Conservation (phyloP, 2,888 invertebrate genomes). For the Cyrtodaria siliqua region DNA sequence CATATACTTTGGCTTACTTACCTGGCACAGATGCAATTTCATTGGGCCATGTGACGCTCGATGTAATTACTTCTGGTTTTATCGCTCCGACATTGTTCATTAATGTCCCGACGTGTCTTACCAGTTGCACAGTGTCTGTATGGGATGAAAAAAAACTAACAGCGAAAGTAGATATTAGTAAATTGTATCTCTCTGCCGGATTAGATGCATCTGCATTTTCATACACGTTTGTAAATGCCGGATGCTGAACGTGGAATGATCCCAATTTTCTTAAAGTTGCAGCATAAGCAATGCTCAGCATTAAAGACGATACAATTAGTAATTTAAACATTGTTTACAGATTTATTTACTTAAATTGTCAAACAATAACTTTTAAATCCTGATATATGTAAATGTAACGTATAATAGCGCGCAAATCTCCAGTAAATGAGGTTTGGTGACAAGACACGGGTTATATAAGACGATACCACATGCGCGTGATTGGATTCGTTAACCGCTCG, state of each 20-base stretch:
- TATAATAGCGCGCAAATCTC: no score
- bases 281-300: neutral
- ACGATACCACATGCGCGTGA: no score
- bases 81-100: slow-evolving; percentile 38
- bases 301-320: no score
- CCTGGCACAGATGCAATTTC: slow-evolving; percentile 65
- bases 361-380: no score
- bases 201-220: slow-evolving; percentile 15
- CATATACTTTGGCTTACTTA: no score
- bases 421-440: no score
- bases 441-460: no score
- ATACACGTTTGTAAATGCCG: slow-evolving; percentile 48
- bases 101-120: slow-evolving; percentile 53
- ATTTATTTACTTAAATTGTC: no score
- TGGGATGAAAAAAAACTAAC: slow-evolving; percentile 50
- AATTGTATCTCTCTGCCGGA: slow-evolving; percentile 38
- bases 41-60: slow-evolving; percentile 65
- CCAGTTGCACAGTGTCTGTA: slow-evolving; percentile 55
- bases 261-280: slow-evolving; percentile 28
- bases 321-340: no score
- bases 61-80: slow-evolving; percentile 54
- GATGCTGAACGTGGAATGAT: slow-evolving; percentile 34
- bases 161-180: slow-evolving; percentile 64
- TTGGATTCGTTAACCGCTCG: no score
- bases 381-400: no score